phyloP scores from a whole-genome alignment of 2,888 invertebrate species.

The Galerucella pusilla region DNA sequence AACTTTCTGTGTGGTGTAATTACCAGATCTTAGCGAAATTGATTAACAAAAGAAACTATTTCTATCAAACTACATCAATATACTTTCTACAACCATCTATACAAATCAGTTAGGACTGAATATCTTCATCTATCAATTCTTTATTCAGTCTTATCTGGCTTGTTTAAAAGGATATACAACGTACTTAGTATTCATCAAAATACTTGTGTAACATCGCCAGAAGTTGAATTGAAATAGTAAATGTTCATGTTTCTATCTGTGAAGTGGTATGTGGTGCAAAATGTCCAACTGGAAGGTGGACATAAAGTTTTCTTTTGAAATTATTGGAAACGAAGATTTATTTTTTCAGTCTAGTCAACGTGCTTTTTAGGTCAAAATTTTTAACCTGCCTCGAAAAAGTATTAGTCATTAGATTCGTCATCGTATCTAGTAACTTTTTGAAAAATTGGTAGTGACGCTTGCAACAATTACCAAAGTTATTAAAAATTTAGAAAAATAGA shows the following conservation, averaged over 20 bases:
- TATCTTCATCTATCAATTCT: neutral
- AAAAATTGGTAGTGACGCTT: no score
- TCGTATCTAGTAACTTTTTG: no score
- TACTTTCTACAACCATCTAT: neutral
- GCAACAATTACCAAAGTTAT: no score
- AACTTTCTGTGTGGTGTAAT: neutral
- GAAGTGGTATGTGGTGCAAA: constrained; percentile 40
- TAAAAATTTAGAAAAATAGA: no score
- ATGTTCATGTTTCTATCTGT: constrained; percentile 21
- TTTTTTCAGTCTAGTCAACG: no score
- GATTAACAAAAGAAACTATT: neutral
- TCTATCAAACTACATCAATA: constrained; percentile 1
- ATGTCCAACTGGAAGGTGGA: constrained; percentile 19
- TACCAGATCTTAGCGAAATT: neutral
- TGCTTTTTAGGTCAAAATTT: no score
- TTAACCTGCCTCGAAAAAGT: no score
- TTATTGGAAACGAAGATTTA: neutral
- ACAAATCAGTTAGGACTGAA: neutral
- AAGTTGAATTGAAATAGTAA: constrained; percentile 17
- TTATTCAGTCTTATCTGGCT: neutral
- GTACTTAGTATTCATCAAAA: neutral
- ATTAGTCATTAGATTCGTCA: no score
- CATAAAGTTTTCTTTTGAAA: constrained; percentile 7
- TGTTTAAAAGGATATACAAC: neutral
- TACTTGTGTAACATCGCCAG: constrained; percentile 8